Conservation (phyloP, 2,888 invertebrate species). For the Chymomyza procnemis region DNA sequence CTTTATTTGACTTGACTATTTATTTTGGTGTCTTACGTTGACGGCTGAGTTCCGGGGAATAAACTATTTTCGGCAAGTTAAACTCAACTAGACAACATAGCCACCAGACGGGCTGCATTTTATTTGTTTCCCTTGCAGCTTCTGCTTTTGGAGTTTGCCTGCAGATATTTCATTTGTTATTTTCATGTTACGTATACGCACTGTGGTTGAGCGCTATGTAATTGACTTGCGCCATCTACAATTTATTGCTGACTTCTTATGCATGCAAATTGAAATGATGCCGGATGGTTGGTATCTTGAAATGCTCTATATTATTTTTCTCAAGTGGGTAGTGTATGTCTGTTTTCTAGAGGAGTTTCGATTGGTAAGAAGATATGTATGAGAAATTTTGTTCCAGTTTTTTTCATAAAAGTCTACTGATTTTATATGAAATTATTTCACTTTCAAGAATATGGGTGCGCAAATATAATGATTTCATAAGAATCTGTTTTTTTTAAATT, state of each 20-base stretch:
- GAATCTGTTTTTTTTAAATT: no score
- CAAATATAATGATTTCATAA: no score
- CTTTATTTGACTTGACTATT: background rate
- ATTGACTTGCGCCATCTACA: constrained; percentile 62
- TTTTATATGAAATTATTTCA: no score
- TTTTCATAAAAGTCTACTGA: no score
- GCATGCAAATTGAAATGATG: constrained; percentile 63
- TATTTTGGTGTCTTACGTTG: background rate
- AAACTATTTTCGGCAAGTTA: background rate
- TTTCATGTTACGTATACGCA: constrained; percentile 48
- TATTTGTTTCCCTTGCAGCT: background rate
- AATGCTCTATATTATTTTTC: background rate
- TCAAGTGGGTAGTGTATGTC: background rate
- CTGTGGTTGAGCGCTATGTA: constrained; percentile 41
- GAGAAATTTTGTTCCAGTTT: no score
- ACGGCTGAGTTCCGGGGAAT: background rate
- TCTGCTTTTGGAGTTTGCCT: background rate
- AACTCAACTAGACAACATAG: background rate
- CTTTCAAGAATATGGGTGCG: no score
- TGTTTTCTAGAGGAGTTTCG: background rate
- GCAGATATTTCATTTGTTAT: background rate
- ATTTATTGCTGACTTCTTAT: constrained; percentile 64
- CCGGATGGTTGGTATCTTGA: constrained; percentile 54
- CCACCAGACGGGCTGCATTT: background rate
- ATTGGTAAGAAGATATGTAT: no score